Evolutionary conservation across 2,888 invertebrate species (phyloP), one percentile per base, ranked within the genome.

Genomic region (Empis livida): DNA sequence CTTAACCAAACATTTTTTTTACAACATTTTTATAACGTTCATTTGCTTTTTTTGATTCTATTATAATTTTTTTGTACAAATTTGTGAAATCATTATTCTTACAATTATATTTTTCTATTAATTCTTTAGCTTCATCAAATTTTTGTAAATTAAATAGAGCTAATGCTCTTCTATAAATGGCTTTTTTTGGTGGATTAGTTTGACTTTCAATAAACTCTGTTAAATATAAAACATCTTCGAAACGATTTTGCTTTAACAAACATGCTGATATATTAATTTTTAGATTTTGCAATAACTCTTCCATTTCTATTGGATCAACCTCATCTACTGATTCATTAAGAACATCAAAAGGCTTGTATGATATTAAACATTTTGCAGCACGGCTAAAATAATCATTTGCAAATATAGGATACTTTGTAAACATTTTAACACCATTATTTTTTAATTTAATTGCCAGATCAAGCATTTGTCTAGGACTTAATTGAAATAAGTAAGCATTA

Each of bases 181-280:
- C 72, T 55, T 76, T 76, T 40, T 73, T 65, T 45, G 70, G 68
- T 2, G 59, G 59, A 14, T 55, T 46, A 10, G 50, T 39, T 3
- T 32, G 35, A 49, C 69, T 64, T 15, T 71, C 67, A 27, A 72
- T 70, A 57, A 71, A 74, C 37, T 68, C 56, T 11, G 74, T 86
- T 11, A 88, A 72, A 37, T 75, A 71, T 30, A 85, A 62, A 0
- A 80, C 81, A 50, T 80, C 77, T 6, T 78, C 73, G 64, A 78
- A 84, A 53, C 82, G 80, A 10, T 78, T 66, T 51, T 74, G 74
- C 52, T 79, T 79, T 16, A 88, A 72, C 56, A 89, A 83, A 61
- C 90, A 89, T 42, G 84, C 82, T 0, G 90, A 85, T 61, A 92
- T 71, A 66, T 93, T 93, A 55, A 85, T 84, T 61, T 84, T 86